Conservation (phyloP, 1,140 invertebrate species). For the Drosophila carrolli region DNA sequence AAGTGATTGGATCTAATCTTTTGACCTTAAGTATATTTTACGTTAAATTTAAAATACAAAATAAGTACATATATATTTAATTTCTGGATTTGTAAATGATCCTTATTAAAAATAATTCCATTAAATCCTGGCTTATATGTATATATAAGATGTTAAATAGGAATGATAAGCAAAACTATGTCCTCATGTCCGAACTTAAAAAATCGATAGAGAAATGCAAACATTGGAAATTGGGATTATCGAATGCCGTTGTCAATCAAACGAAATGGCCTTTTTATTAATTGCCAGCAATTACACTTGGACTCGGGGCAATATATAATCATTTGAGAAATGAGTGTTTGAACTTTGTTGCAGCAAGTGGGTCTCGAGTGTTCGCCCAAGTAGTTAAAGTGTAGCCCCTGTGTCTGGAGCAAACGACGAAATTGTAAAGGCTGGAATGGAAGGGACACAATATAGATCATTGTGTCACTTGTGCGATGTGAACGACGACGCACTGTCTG, state of each 20-base stretch:
- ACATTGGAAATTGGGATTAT: conserved; percentile 3
- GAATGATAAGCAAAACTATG: too few species aligned
- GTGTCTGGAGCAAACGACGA: conserved; percentile 46
- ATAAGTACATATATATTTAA: too few species aligned
- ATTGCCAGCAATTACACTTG: conserved; percentile 62
- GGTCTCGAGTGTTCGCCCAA: conserved; percentile 20
- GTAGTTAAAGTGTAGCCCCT: conserved; percentile 31
- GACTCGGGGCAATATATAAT: conserved; percentile 28
- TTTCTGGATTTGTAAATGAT: too few species aligned
- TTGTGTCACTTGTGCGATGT: conserved; percentile 66
- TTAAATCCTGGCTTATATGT: too few species aligned
- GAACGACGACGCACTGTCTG: conserved; percentile 77
- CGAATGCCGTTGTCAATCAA: conserved; percentile 13
- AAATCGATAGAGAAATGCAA: background rate
- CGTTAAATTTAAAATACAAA: too few species aligned
- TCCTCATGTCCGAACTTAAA: background rate
- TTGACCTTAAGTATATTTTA: too few species aligned
- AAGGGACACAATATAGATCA: conserved; percentile 63
- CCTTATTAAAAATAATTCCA: too few species aligned
- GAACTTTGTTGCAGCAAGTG: conserved; percentile 19
- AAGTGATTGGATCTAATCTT: too few species aligned
- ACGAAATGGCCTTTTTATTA: conserved; percentile 44
- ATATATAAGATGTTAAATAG: too few species aligned
- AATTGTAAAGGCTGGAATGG: conserved; percentile 38
- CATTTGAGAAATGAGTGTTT: conserved; percentile 62